Base-by-base conservation (phyloP, 1,140 invertebrate genomes). In the Drosophila guanche region DNA sequence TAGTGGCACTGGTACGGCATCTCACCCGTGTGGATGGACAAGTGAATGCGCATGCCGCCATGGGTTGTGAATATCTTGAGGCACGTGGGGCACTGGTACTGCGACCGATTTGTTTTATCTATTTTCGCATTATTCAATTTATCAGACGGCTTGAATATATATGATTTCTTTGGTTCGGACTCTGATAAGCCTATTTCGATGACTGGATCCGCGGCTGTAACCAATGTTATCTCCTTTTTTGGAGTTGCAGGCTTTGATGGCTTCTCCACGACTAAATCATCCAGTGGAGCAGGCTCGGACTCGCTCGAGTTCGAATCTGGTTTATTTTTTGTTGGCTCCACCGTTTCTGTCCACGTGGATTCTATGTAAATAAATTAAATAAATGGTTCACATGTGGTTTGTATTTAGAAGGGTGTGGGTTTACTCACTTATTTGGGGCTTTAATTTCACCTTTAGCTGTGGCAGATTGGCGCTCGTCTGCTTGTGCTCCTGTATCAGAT, bases 1-100 rank as follows among this genome's bases (percentile, higher is more conserved):
- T 68, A 91, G 43, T 68, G 67, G 43, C 90, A 91, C 45, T 90
- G 83, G 20, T 90, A 59, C 5, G 90, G 90, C 65, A 91, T 20
- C 23, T 79, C 90, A 0, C 90, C 90, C 2, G 90, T 91, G 51
- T 91, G 90, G 23, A 91, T 91, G 29, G 81, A 58, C 46, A 75
- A 84, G 33, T 91, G 90, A 16, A 78, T 83, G 37, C 84, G 79
- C 3, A 90, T 23, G 1, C 76, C 88, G 41, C 86, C 84, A 0
- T 48, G 27, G 8, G 90, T 88, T 6, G 80, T 90, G 46, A 89
- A 91, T 27, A 56, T 63, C 40, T 91, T 91, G 0, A 55, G 60
- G 56, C 90, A 91, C 10, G 71, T 67, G 2, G 58, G 53, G 43
- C 83, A 86, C 54, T 70, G 29, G 2, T 45, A 59, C 8, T 53